Evolutionary conservation across 1,140 invertebrate genomes (phyloP), one percentile per base, ranked within the genome.

Genomic region (Aphidius gifuensis): DNA sequence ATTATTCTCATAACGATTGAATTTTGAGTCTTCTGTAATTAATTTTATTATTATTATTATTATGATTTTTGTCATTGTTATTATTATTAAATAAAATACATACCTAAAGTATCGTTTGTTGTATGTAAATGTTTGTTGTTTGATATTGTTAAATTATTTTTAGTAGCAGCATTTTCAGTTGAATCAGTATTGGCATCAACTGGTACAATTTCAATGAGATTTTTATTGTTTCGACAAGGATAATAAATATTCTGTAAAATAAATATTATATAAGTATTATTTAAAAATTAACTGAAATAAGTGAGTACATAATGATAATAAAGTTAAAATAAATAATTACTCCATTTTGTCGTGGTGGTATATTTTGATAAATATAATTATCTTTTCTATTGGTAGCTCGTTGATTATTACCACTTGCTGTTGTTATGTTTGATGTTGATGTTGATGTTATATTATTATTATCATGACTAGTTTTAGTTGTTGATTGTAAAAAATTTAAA

Each of bases 171-270:
- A 59, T 23, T 51, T 50, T 16, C 47, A 45, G 58, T 16, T 16
- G 50, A 21, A 51, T 54, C 48, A 9, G 62, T 44, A 65, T 64
- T 66, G 60, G 74, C 73, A 9, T 78, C 75, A 11, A 78, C 66
- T 57, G 79, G 79, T 60, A 80, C 71, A 51, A 81, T 81, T 57
- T 77, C 77, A 51, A 81, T 81, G 4, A 81, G 60, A 68, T 81
- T 81, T 38, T 78, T 74, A 65, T 80, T 80, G 23, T 66, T 62
- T 43, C 62, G 62, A 43, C 68, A 71, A 5, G 70, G 74, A 60
- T 73, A 71, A 66, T 74, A 79, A 2, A 69, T n/a, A 59, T 72
- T 74, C 73, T 80, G 68, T 38, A 72, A 72, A 53, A 42, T 9
- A 57, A 60, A 64, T 58, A 63, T 40, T 55, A 40, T 32, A 23